Percentiles rank a stretch among this genome's conserved stretches.
These are phyloP conservation scores for Octodon degus DNA, from an alignment of 2,113 vertebrate species.

Conservation along the genomic window DNA sequence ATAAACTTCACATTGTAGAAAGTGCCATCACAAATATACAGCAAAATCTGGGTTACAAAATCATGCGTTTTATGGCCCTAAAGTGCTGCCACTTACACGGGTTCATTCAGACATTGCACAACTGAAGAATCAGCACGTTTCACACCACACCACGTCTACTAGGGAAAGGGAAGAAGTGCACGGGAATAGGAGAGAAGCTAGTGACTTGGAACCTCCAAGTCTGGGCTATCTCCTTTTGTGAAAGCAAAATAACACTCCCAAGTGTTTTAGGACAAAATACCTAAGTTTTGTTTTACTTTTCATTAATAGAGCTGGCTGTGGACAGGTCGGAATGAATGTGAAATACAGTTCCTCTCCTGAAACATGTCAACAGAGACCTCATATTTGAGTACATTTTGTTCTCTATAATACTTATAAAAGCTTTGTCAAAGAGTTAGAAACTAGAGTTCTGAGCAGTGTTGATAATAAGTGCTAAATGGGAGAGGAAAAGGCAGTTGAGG, in stretches of 20 bases:
- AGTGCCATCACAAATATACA: slow-evolving; percentile 87
- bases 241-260: slow-evolving; percentile 35
- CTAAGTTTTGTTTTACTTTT: slow-evolving; percentile 30
- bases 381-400: neutral
- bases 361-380: neutral
- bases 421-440: slow-evolving; percentile 49
- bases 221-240: neutral
- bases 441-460: slow-evolving; percentile 44
- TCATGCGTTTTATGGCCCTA: slow-evolving; percentile 75
- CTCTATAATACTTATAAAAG: slow-evolving; percentile 5
- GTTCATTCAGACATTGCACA: slow-evolving; percentile 81
- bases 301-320: slow-evolving; percentile 1
- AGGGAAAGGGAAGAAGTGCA: neutral
- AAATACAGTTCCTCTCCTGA: neutral
- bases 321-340: slow-evolving; percentile 10
- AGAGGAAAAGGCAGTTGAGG: slow-evolving; percentile 39
- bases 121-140: slow-evolving; percentile 33
- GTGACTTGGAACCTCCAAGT: neutral
- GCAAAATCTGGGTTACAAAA: slow-evolving; percentile 78
- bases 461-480: slow-evolving; percentile 54
- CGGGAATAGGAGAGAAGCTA: neutral
- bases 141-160: neutral
- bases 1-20: slow-evolving; percentile 84
- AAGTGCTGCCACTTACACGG: slow-evolving; percentile 76
- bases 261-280: slow-evolving; percentile 1